A percentile compares a stretch with the other conserved stretches of the same genome.
phyloP scores from a whole-genome alignment of 2,797 vertebrate genomes.

The Amblyopsis hoosieri region DNA sequence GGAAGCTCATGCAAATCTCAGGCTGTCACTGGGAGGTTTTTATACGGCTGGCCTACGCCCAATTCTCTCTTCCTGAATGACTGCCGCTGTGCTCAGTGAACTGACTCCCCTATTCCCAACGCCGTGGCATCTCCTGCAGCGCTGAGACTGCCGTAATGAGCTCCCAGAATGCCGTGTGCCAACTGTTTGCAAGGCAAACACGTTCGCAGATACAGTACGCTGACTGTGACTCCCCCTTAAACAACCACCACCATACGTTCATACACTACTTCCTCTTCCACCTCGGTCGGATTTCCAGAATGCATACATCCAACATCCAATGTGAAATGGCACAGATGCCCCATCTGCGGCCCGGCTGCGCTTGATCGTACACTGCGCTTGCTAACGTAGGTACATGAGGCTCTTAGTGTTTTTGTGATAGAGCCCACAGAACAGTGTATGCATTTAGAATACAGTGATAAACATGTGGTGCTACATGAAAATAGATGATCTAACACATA shows the following conservation, averaged over 20 bases:
- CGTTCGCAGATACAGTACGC: constrained; percentile 49
- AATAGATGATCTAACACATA: too few relatives aligned
- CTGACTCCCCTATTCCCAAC: constrained; percentile 57
- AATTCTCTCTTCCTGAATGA: constrained; percentile 39
- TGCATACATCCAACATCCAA: too few relatives aligned
- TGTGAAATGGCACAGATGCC: too few relatives aligned
- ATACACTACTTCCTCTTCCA: constrained; percentile 21
- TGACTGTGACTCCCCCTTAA: constrained; percentile 27
- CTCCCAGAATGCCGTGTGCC: constrained; percentile 70
- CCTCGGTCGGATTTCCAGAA: neutral
- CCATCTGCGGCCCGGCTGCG: too few relatives aligned
- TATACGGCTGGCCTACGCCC: constrained; percentile 50
- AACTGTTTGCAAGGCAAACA: constrained; percentile 58
- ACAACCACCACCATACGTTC: constrained; percentile 20
- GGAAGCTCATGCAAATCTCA: constrained; percentile 59
- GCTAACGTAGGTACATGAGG: too few relatives aligned
- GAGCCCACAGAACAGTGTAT: too few relatives aligned
- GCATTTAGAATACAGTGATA: too few relatives aligned
- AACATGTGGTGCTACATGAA: too few relatives aligned
- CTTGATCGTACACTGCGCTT: too few relatives aligned
- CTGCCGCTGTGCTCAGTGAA: constrained; percentile 61
- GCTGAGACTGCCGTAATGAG: constrained; percentile 71
- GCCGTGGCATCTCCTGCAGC: constrained; percentile 50
- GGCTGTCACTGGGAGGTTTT: constrained; percentile 55
- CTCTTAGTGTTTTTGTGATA: too few relatives aligned